Evolutionary conservation across 1,140 invertebrate species (phyloP).

Genomic region (Trigoniulus corallinus): DNA sequence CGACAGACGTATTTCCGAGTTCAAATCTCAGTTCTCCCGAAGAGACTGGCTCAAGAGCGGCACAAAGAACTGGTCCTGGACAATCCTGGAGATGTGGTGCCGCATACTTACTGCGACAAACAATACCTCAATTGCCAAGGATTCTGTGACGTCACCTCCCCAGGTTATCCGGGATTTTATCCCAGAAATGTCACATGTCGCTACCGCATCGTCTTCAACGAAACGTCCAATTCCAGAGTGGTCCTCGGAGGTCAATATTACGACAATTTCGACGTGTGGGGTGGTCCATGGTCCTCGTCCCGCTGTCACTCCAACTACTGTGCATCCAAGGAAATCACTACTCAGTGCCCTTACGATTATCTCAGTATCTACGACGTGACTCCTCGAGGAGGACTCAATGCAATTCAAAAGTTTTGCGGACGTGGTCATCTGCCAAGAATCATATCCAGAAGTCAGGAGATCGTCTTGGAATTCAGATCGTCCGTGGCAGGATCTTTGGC

Average conservation of each 20-base stretch:
- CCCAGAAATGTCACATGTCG: constrained; percentile 74
- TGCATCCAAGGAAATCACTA: constrained; percentile 27
- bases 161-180: constrained; percentile 80
- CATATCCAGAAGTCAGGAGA: constrained; percentile 42
- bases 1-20: constrained; percentile 69
- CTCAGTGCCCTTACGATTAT: constrained; percentile 79
- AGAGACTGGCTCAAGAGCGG: constrained; percentile 2
- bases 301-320: constrained; percentile 14
- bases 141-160: constrained; percentile 71
- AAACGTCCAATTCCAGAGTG: background rate
- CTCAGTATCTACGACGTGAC: constrained; percentile 29
- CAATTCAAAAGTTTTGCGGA: constrained; percentile 3
- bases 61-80: constrained; percentile 2
- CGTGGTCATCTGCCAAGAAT: constrained; percentile 3
- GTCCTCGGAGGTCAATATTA: constrained; percentile 3
- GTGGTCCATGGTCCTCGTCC: background rate
- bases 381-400: background rate
- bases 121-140: constrained; percentile 56
- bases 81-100: constrained; percentile 16
- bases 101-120: constrained; percentile 68
- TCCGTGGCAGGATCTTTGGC: constrained; percentile 69
- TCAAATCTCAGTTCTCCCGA: constrained; percentile 18
- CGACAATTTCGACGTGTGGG: constrained; percentile 6
- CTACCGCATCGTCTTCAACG: constrained; percentile 36
- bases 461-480: constrained; percentile 79